phyloP scores from a whole-genome alignment of 1,140 invertebrate genomes.

The Meloidogyne exigua region DNA sequence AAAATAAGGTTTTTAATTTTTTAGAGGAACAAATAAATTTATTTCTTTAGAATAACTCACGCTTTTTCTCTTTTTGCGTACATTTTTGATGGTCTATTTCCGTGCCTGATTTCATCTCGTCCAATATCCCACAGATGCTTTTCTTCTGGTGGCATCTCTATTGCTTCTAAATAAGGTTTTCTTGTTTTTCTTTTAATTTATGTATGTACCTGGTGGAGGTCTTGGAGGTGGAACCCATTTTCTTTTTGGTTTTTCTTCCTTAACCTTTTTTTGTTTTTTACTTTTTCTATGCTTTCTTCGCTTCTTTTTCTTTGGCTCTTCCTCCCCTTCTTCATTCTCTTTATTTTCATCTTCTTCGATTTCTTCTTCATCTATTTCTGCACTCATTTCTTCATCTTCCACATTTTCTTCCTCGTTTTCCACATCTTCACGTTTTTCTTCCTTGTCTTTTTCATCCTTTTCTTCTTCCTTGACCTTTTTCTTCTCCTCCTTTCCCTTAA shows the following conservation, averaged over 20 bases:
- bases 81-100: slow-evolving; percentile 32
- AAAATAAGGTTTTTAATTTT: not conserved
- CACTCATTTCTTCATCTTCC: slow-evolving; percentile 8
- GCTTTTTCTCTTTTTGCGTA: slow-evolving; percentile 39
- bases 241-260: slow-evolving; percentile 16
- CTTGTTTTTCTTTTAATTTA: not conserved
- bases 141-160: slow-evolving; percentile 43
- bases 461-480: slow-evolving; percentile 18
- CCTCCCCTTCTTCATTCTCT: slow-evolving; percentile 11
- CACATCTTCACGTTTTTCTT: slow-evolving; percentile 17
- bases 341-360: slow-evolving; percentile 16
- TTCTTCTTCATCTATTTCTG: slow-evolving; percentile 13
- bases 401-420: slow-evolving; percentile 14
- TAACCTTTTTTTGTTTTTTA: slow-evolving; percentile 7
- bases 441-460: not conserved
- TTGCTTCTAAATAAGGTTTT: slow-evolving; percentile 15
- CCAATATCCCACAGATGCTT: slow-evolving; percentile 41
- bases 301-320: slow-evolving; percentile 9
- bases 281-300: not conserved
- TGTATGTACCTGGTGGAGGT: slow-evolving; percentile 27
- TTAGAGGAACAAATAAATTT: not conserved
- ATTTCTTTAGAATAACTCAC: not conserved
- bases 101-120: slow-evolving; percentile 35
- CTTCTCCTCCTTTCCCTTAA: slow-evolving; percentile 14
- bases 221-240: slow-evolving; percentile 33